Base-by-base conservation (phyloP, 2,113 vertebrate genomes). In the Mobula birostris region DNA sequence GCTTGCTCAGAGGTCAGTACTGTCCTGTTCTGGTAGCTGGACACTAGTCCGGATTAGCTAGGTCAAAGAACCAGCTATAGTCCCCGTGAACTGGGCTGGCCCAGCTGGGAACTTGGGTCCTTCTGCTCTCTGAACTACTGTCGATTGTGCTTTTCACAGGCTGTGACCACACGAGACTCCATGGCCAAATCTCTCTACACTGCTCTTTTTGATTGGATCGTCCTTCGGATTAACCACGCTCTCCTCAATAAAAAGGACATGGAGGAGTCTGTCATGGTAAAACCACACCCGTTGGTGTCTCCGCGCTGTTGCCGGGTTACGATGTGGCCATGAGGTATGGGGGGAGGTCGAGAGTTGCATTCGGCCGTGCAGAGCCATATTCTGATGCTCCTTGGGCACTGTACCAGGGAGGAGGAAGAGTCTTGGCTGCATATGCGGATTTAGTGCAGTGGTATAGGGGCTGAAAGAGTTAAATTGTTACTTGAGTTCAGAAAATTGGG, bases 161-260 rank as follows among this genome's bases (percentile, higher is more conserved):
- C 99, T 2, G 96, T 99, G 95, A 99, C 99, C 0, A 98, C 99
- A 80, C 97, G 98, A 11, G 98, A 99, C 96, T 99, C 98, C 40
- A 99, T 99, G 99, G 99, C 99, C n/a, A 99, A 99, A 96, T 99
- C 99, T 56, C 95, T 99, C 91, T 99, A 99, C 96, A 99, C 98
- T 19, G 98, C 99, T n/a, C 97, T 99, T 85, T 99, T 99, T 36
- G 98, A 99, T 93, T 99, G 99, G 99, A 99, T 99, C 0, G 98
- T 99, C 92, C 97, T 99, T 68, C 96, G 98, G n/a, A 99, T 99
- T 95, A 99, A 99, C 96, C 99, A 99, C 0, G 98, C 99, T 0
- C 97, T 99, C 70, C 98, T 99, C 24, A 99, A 99, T 95, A 99
- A 99, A 96, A 99, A 97, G 95, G 99, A 99, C 96, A 98, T 99